Conservation (phyloP, 2,888 invertebrate species). For the Andrena marginata region DNA sequence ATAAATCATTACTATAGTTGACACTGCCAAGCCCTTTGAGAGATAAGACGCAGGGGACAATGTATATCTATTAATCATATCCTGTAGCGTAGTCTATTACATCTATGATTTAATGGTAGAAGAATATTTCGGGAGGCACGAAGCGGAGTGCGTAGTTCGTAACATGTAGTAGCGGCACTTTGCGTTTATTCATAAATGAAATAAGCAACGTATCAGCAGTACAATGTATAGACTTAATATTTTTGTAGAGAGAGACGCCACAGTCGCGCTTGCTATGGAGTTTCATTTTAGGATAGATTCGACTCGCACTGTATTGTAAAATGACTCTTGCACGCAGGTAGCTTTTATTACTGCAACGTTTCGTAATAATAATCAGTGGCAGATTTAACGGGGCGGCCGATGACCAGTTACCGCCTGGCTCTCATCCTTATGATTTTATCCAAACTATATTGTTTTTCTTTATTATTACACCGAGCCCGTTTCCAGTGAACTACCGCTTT, state of each 20-base stretch:
- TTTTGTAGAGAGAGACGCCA: neutral
- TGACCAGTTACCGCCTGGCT: too few species aligned
- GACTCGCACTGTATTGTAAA: slow-evolving; percentile 26
- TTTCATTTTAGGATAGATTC: slow-evolving; percentile 37
- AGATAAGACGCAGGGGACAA: slow-evolving; percentile 27
- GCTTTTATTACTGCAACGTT: slow-evolving; percentile 24
- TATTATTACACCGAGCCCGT: too few species aligned
- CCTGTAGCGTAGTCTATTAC: slow-evolving; percentile 28
- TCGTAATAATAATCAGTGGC: neutral
- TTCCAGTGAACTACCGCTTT: too few species aligned
- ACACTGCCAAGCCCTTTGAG: slow-evolving; percentile 78
- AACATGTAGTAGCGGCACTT: slow-evolving; percentile 11
- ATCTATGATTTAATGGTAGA: slow-evolving; percentile 38
- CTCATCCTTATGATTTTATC: too few species aligned
- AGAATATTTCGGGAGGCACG: slow-evolving; percentile 7
- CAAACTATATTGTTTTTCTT: too few species aligned
- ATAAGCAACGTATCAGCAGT: slow-evolving; percentile 30
- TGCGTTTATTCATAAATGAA: slow-evolving; percentile 12
- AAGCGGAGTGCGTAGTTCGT: slow-evolving; percentile 16
- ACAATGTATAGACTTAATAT: slow-evolving; percentile 33
- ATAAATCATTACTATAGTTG: slow-evolving; percentile 72
- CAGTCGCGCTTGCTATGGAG: neutral
- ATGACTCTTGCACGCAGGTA: slow-evolving; percentile 14
- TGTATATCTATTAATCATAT: slow-evolving; percentile 42
- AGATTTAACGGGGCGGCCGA: too few species aligned